Conservation (phyloP, 2,888 invertebrate genomes). For the Rotaria magnacalcarata region DNA sequence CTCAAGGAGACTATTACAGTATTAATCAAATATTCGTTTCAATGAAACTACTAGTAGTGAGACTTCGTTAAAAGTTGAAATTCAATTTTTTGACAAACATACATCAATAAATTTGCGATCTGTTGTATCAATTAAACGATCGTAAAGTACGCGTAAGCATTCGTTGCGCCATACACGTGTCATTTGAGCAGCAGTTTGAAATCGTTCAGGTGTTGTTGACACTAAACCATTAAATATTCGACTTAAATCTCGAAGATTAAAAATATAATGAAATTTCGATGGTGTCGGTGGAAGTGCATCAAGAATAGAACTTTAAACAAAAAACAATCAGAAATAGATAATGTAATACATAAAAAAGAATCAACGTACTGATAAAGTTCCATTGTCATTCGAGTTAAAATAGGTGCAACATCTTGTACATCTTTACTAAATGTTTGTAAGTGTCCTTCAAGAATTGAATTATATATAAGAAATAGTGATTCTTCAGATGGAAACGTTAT, state of each 20-base stretch:
- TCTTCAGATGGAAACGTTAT: conserved; percentile 75
- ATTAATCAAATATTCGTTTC: too few relatives aligned
- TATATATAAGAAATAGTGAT: conserved; percentile 75
- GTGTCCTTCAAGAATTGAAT: conserved; percentile 76
- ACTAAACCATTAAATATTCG: conserved; percentile 76
- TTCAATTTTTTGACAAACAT: neutral
- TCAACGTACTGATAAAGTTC: conserved; percentile 65
- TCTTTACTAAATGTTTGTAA: conserved; percentile 68
- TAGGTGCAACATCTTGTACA: conserved; percentile 67
- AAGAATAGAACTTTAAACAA: conserved; percentile 62
- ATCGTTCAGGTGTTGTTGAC: conserved; percentile 70
- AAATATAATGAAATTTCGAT: conserved; percentile 87
- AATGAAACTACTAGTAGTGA: too few relatives aligned
- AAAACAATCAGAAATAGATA: neutral
- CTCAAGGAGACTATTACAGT: too few relatives aligned
- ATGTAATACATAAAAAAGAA: conserved; percentile 42
- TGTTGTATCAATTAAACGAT: conserved; percentile 71
- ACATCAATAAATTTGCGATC: conserved; percentile 58
- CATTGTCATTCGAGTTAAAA: conserved; percentile 73
- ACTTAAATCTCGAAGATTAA: conserved; percentile 83
- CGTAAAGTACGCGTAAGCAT: conserved; percentile 77
- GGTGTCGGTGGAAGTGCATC: conserved; percentile 81
- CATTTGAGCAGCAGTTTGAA: conserved; percentile 68
- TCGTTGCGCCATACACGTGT: conserved; percentile 86
- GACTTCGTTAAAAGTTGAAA: too few relatives aligned